Evolutionary conservation across 2,888 invertebrate species (phyloP), one percentile per base, ranked within the genome.

Genomic region (Drosophila setosimentum): DNA sequence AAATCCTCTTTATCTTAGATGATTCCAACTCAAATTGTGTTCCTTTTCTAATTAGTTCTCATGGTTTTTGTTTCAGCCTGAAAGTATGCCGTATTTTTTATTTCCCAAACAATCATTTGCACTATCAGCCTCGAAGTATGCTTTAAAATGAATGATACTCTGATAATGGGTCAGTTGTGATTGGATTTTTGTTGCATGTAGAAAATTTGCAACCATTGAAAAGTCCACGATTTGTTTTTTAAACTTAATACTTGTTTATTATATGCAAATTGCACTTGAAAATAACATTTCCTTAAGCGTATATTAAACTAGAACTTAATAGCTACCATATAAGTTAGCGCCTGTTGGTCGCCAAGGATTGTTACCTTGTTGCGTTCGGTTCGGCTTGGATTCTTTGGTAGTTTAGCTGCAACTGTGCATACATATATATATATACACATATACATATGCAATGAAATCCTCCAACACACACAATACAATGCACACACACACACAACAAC

Each of bases 361-460:
- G 21, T 48, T n/a, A 35, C 49, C 73, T 60, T 42, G 61, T 30
- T 65, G 73, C 73, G 55, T 53, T 53, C 53, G 30, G 29, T 42
- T 70, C 59, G 71, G 83, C 66, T 53, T 64, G 59, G 53, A 35
- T 70, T 90, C 90, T 87, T 87, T 87, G 87, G 87, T 90, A 58
- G 80, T 67, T 69, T 87, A 87, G 87, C 87, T 87, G 87, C 77
- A 69, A 65, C 65, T 59, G 68, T 58, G 27, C 13, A 37, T 29
- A 45, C 24, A 27, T 60, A n/a, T 33, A 51, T 33, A 51, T 55
- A 48, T 29, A 50, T 32, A 55, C 35, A 48, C 73, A 76, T 58
- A 53, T 42, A 32, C 65, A 61, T 45, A 16, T 16, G 45, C 45
- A 24, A 45, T 45, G 24, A 45, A 45, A 45, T 45, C 24, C 24